Evolutionary conservation across 2,797 vertebrate species (phyloP).

Genomic region (Steatocranus sp.): DNA sequence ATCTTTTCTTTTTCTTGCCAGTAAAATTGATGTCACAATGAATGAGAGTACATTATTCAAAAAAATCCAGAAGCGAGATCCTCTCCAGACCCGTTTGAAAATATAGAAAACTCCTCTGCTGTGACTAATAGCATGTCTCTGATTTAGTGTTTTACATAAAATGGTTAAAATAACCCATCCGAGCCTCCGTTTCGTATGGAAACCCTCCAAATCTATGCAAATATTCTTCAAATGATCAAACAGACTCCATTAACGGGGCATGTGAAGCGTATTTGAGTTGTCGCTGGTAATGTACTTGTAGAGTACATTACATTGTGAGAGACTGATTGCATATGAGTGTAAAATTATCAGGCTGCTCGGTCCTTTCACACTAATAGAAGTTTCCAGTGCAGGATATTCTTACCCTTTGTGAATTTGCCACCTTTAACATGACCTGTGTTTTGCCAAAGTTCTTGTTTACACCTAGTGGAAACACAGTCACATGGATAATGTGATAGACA

Average conservation of each 20-base stretch:
- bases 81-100: background rate
- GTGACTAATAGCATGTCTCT: background rate
- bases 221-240: background rate
- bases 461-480: background rate
- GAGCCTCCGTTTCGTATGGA: background rate
- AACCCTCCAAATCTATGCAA: background rate
- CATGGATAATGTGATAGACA: background rate
- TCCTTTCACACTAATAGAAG: background rate
- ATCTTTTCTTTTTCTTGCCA: background rate
- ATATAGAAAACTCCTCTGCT: background rate
- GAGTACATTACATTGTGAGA: background rate
- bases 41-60: background rate
- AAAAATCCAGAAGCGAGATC: background rate
- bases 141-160: background rate
- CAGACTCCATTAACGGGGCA: background rate
- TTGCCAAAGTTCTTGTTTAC: background rate
- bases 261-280: background rate
- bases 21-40: background rate
- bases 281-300: background rate
- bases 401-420: background rate
- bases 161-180: background rate
- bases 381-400: background rate
- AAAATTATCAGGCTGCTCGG: background rate
- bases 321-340: background rate
- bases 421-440: background rate